Evolutionary conservation across 2,797 vertebrate species (phyloP), one percentile per base, ranked within the genome.

Genomic region (Podargus strigoides): DNA sequence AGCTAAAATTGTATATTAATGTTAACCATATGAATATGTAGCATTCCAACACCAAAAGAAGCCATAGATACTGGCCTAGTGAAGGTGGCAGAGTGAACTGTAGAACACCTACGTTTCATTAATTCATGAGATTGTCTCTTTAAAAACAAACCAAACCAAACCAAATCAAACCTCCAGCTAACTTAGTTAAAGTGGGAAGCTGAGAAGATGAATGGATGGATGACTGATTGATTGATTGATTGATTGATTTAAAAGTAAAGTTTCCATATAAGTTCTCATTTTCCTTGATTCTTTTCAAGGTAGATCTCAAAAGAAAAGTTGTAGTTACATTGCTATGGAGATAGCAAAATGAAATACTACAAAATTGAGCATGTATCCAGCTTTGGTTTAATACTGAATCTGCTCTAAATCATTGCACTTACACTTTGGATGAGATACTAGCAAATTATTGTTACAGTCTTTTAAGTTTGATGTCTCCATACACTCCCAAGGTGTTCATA

Each of bases 131-230:
- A 39, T 8, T 63, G 6, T 30, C 5, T 52, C 46, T 89, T 83
- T 5, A 37, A 60, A 86, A 94, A 6, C 12, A 59, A 63, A 22
- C 8, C 18, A 67, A 75, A 47, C 4, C 17, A 28, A 81, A 26
- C 16, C 1, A 44, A 36, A 32, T n/a, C 5, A 2, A 1, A 0
- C 7, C 8, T 85, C 14, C 30, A 46, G 18, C 27, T 11, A 42
- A 17, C 14, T 50, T 76, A 56, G 14, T 82, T 73, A n/a, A 92
- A 85, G 16, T 30, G 27, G 18, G 11, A 87, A 42, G 4, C 41
- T 73, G 27, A 24, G 20, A 67, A 52, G 37, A 39, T 81, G 13
- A 66, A 46, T 26, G 12, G 13, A 3, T 64, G n/a, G n/a, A n/a
- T n/a, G n/a, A n/a, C n/a, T n/a, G 20, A 34, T 52, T 72, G 9